Conservation (phyloP, 2,888 invertebrate species). For the Catocala sponsa region DNA sequence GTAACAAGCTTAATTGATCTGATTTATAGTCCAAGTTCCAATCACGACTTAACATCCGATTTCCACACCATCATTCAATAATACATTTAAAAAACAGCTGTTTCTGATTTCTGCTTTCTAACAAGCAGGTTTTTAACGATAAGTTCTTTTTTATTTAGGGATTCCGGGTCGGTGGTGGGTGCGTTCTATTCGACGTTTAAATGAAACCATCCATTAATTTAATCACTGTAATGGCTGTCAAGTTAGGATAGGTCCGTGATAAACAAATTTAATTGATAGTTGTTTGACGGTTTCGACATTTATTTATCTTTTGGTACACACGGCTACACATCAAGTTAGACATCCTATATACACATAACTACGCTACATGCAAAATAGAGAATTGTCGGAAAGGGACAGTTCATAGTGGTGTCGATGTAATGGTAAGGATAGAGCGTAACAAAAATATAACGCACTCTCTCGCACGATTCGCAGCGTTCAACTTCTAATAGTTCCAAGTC, state of each 20-base stretch:
- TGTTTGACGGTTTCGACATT: constrained; percentile 12
- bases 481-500: too few species aligned
- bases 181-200: constrained; percentile 8
- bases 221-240: constrained; percentile 4
- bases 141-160: constrained; percentile 13
- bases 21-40: constrained; percentile 8
- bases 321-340: too few species aligned
- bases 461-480: too few species aligned
- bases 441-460: too few species aligned
- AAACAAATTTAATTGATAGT: constrained; percentile 30
- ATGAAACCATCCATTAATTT: background rate
- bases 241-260: constrained; percentile 36
- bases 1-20: background rate
- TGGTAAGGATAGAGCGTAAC: too few species aligned
- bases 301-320: constrained; percentile 24
- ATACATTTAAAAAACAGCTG: constrained; percentile 12
- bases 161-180: constrained; percentile 11
- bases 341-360: too few species aligned
- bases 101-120: constrained; percentile 24
- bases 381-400: too few species aligned
- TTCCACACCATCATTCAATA: constrained; percentile 10
- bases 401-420: too few species aligned
- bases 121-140: constrained; percentile 18
- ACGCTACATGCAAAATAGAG: too few species aligned
- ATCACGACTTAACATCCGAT: background rate